Evolutionary conservation across 2,888 invertebrate genomes (phyloP), one percentile per base, ranked within the genome.

Genomic region (Drosophila neotestacea): DNA sequence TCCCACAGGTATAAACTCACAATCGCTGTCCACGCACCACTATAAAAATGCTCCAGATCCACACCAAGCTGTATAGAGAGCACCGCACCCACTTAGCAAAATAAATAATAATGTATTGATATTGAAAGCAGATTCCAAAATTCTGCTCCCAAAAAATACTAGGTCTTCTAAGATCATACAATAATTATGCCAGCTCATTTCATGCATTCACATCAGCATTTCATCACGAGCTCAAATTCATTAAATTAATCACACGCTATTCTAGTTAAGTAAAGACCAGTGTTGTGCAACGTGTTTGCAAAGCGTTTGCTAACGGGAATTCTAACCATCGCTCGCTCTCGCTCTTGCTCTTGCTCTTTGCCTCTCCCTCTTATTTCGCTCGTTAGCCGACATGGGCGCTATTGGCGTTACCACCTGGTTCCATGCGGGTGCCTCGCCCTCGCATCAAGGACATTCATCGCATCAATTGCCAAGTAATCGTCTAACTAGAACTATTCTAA

Each of bases 1-100:
- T 86, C 94, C 95, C 93, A 94, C 94, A 92, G 92, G 92, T 92
- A 92, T 81, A 78, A 71, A 28, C 32, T 41, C 46, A 27, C 51
- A n/a, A 7, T 42, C 39, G 30, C 65, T 42, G 70, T 42, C 28
- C 52, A 64, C 44, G 70, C 70, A 71, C 76, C 61, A 32, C 52
- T 9, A 55, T 5, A 6, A 2, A 6, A 72, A 44, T 32, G 61
- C 48, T 62, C 61, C 52, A 73, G 68, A n/a, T 30, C 34, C 58
- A 70, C 77, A 60, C 51, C 28, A 59, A 59, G 67, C 77, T 77
- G 78, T 67, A 62, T 36, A 77, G 54, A 62, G 67, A 67, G 78
- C 79, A 73, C 78, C 78, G 10, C 67, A 63, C 16, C 38, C 22
- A 56, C 44, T 7, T 16, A 32, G 1, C 11, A 11, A 44, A 16